A percentile compares a stretch with the other conserved stretches of the same genome.
phyloP scores from a whole-genome alignment of 1,140 invertebrate genomes.

The Sycophila sp. region DNA sequence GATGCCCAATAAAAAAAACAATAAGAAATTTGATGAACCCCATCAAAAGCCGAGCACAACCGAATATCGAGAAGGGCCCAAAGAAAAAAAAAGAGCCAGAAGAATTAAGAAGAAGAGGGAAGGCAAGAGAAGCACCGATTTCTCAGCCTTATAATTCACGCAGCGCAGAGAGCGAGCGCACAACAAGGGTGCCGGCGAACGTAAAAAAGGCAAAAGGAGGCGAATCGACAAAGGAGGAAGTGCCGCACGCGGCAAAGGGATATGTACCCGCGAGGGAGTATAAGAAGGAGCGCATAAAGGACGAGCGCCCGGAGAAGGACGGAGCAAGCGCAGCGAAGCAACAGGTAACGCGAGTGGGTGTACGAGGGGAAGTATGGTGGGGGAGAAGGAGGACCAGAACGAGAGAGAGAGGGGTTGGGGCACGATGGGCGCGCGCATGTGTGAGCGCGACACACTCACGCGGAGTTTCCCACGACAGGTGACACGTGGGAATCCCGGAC shows the following conservation, averaged over 20 bases:
- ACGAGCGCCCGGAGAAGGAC: neutral
- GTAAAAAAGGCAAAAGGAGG: conserved; percentile 3
- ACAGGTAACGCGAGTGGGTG: conserved; percentile 31
- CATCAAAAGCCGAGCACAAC: neutral
- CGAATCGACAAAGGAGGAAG: conserved; percentile 27
- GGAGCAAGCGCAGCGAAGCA: conserved; percentile 3
- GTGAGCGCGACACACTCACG: conserved; percentile 46
- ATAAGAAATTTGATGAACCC: neutral
- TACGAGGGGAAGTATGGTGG: conserved; percentile 10
- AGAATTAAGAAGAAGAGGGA: neutral
- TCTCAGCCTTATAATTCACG: too few relatives aligned
- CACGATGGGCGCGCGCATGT: conserved; percentile 23
- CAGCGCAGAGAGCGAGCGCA: neutral
- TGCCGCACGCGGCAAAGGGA: neutral
- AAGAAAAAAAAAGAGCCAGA: neutral
- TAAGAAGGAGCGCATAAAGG: neutral
- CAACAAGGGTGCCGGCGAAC: neutral
- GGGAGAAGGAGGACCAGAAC: conserved; percentile 34
- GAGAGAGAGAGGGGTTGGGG: conserved; percentile 41
- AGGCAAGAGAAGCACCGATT: neutral
- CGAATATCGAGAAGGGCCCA: neutral
- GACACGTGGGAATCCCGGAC: conserved; percentile 63
- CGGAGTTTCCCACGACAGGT: conserved; percentile 64
- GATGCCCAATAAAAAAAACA: neutral
- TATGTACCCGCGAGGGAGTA: conserved; percentile 3